Base-by-base conservation (phyloP, 2,113 vertebrate genomes). In the Scophthalmus maximus region DNA sequence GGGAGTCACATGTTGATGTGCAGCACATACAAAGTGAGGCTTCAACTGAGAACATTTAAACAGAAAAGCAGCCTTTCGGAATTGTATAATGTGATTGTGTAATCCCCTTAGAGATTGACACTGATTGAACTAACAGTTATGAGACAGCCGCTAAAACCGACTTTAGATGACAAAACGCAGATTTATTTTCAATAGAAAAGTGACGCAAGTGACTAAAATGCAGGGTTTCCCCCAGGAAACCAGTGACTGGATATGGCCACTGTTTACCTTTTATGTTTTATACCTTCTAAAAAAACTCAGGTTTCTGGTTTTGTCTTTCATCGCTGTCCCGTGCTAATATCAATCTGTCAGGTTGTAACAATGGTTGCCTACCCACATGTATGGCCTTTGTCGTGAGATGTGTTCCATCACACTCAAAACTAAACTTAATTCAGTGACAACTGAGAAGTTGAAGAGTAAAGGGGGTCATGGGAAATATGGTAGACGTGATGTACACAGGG, bases 21-120 rank as follows among this genome's bases (percentile, higher is more conserved):
- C 34, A 34, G 36, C 25, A 11, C 8, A 38, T 38, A 18, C 6
- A 25, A 30, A 50, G 29, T 17, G 38, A 50, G 29, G 40, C 20
- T n/a, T 32, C 2, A 47, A 25, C 15, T 26, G 1, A 22, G 3
- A 36, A 29, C 8, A 29, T 44, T 44, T n/a, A 44, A 44, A 44
- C 6, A 68, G 60, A 78, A 61, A 66, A 47, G n/a, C 34, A 0
- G 1, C 25, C 29, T 46, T 59, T 26, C 5, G 8, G 6, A 60
- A 55, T 27, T 20, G 0, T 17, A 42, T 18, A 6, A 7, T 5
- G 22, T 49, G 42, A 15, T 22, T 29, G 40, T 26, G 14, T 79
- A n/a, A 20, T 18, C 44, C n/a, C 9, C 30, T 46, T 18, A 53
- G 1, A 47, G 20, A 42, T 15, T 58, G 29, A 65, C 18, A 20